These are phyloP conservation scores for Grammomys surdaster DNA, from an alignment of 2,113 vertebrate genomes.

Conservation along the genomic window DNA sequence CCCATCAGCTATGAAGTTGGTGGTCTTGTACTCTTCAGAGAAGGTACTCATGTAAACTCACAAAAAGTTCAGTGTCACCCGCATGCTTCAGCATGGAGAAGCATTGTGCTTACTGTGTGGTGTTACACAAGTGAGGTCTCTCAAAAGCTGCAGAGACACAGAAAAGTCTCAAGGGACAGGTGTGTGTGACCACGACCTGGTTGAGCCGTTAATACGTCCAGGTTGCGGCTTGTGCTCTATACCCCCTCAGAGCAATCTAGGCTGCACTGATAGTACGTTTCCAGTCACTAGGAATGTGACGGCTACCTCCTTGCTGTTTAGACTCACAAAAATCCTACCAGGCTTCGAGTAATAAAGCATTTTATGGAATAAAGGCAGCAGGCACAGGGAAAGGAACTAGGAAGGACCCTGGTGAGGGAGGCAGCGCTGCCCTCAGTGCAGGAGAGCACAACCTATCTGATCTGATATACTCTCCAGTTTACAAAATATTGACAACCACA, in stretches of 20 bases:
- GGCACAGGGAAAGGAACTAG: background rate
- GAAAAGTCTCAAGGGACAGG: background rate
- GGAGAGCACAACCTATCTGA: background rate
- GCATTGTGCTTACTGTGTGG: background rate
- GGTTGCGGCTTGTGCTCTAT: background rate
- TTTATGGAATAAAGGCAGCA: background rate
- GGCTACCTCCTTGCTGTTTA: background rate
- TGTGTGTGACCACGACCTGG: background rate
- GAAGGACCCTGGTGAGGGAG: background rate
- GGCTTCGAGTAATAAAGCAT: background rate
- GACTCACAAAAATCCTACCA: background rate
- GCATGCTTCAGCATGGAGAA: background rate
- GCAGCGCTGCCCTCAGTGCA: background rate
- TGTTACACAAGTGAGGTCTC: background rate
- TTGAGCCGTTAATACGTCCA: background rate
- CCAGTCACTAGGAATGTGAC: background rate
- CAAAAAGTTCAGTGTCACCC: rapidly evolving
- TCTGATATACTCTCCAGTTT: background rate
- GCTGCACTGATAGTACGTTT: background rate
- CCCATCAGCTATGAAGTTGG: background rate
- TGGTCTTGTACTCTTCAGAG: background rate
- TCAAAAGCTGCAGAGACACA: background rate
- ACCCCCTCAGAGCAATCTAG: background rate
- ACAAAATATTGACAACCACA: background rate
- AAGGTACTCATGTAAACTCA: background rate